These are phyloP conservation scores for Bagarius yarrelli DNA, from an alignment of 2,113 vertebrate species.

Conservation along the genomic window DNA sequence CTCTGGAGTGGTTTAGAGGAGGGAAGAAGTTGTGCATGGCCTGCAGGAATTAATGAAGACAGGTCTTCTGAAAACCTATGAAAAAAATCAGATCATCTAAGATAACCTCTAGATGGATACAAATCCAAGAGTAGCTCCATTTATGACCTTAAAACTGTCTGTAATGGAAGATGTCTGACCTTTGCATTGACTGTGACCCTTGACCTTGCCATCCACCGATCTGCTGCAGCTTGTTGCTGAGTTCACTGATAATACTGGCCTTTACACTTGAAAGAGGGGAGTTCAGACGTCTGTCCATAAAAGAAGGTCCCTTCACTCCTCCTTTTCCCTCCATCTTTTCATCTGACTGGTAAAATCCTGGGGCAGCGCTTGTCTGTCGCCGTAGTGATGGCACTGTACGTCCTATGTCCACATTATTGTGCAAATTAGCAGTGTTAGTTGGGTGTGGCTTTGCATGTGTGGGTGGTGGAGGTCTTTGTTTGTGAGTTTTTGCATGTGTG, in stretches of 20 bases:
- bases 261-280: constrained; percentile 82
- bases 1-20: constrained; percentile 71
- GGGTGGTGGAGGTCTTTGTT: constrained; percentile 59
- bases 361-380: constrained; percentile 69
- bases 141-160: not conserved
- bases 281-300: constrained; percentile 68
- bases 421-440: constrained; percentile 40
- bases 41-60: constrained; percentile 56
- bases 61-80: constrained; percentile 47
- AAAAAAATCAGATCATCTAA: constrained; percentile 18
- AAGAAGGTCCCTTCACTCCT: constrained; percentile 50
- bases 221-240: constrained; percentile 90
- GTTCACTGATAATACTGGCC: constrained; percentile 89
- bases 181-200: constrained; percentile 67
- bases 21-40: constrained; percentile 70
- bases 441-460: constrained; percentile 65
- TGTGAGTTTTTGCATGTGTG: constrained; percentile 48
- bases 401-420: constrained; percentile 24
- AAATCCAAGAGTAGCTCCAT: not conserved
- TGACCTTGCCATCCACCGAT: constrained; percentile 76
- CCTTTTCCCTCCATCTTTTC: constrained; percentile 58
- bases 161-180: constrained; percentile 54
- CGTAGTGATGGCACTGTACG: constrained; percentile 60
- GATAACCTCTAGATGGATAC: constrained; percentile 15
- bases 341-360: constrained; percentile 61